These are phyloP conservation scores for Ecliptopera silaceata DNA, from an alignment of 2,888 invertebrate genomes.

Conservation along the genomic window DNA sequence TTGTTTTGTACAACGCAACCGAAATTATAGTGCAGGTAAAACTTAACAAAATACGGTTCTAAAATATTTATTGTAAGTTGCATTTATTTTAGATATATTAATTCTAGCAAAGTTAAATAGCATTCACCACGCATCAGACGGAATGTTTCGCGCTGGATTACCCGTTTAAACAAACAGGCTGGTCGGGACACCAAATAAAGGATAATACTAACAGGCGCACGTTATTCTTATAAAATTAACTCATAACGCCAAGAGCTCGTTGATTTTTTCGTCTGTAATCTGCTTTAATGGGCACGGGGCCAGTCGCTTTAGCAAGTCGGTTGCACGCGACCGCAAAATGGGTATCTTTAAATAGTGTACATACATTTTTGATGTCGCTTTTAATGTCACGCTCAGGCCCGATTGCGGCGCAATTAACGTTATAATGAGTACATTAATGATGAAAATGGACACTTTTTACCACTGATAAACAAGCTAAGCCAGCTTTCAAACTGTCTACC, in stretches of 20 bases:
- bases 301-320: slow-evolving; percentile 78
- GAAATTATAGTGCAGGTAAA: neutral
- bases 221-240: slow-evolving; percentile 83
- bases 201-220: slow-evolving; percentile 74
- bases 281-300: slow-evolving; percentile 79
- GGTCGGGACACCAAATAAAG: slow-evolving; percentile 77
- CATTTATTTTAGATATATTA: neutral
- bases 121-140: slow-evolving; percentile 21
- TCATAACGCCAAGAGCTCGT: slow-evolving; percentile 79
- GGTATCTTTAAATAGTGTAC: slow-evolving; percentile 78
- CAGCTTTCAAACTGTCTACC: slow-evolving; percentile 32
- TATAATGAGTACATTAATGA: slow-evolving; percentile 74
- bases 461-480: slow-evolving; percentile 27
- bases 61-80: neutral
- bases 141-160: slow-evolving; percentile 74
- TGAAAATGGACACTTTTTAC: slow-evolving; percentile 39
- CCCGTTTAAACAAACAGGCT: slow-evolving; percentile 77
- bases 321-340: slow-evolving; percentile 74
- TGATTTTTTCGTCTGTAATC: slow-evolving; percentile 75
- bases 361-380: slow-evolving; percentile 77
- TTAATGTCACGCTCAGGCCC: slow-evolving; percentile 69
- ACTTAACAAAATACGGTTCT: neutral
- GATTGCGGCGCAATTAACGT: slow-evolving; percentile 76
- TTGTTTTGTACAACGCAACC: slow-evolving; percentile 53
- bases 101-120: neutral